Base-by-base conservation (phyloP, 30 jellyfish, hydroid and myxozoan species). In the Aurelia aurita region DNA sequence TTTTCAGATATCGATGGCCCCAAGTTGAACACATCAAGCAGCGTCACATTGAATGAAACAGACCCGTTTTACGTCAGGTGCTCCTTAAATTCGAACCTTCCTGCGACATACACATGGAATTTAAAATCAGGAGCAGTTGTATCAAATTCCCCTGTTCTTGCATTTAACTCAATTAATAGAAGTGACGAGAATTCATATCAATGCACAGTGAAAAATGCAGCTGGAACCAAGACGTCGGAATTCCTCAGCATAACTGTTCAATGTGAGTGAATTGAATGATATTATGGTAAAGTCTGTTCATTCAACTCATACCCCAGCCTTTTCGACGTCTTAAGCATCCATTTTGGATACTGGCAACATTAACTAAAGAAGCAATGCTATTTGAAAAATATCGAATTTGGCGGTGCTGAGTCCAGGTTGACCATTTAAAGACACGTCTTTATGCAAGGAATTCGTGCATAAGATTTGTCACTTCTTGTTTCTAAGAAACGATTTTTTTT, bases 121-220 rank as follows among this genome's bases (percentile, higher is more conserved):
- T 23, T 29, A n/a, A 26, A 46, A 2, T 43, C 83, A 45, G 80
- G 76, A 6, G 23, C 70, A 0, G 23, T 46, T 4, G 73, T 65
- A 1, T 28, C 76, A 18, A 22, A 22, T 26, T 14, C 83, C 53
- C 21, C 16, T 27, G 45, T 51, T 10, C 76, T 80, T 25, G 19
- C 76, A 32, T 9, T 67, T 22, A 66, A 45, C 65, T 58, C 84
- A 11, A 27, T 80, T 9, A 49, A 15, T 60, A 67, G 84, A 23
- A 35, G 23, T 26, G 47, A 80, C 21, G 72, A 69, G 51, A 83
- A 83, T 10, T 22, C 75, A 18, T 80, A 80, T 58, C 14, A 27
- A 21, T 80, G 91, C 64, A 66, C 45, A 46, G 91, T 77, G 19
- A 80, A 62, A 8, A 80, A 80, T 53, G 74, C 0, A 0, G 91